Percentiles rank a stretch among this genome's conserved stretches.
These are phyloP conservation scores for Microcebus tavaratra DNA, from an alignment of 2,113 vertebrate species.

Conservation along the genomic window DNA sequence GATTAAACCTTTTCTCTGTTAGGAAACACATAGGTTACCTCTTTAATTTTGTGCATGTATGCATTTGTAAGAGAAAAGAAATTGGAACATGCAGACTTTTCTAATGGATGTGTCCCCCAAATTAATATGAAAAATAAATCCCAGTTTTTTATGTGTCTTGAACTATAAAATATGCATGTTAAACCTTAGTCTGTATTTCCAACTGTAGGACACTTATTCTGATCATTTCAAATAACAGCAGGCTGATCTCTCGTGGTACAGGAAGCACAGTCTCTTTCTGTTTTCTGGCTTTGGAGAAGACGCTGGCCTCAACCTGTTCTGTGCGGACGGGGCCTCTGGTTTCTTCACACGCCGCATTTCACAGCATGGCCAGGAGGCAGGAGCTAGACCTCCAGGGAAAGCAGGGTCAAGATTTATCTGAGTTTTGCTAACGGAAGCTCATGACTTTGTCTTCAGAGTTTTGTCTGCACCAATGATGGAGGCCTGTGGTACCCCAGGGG, in stretches of 20 bases:
- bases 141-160: not conserved
- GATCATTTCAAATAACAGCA: rapidly evolving
- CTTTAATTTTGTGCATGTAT: conserved; percentile 47
- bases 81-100: not conserved
- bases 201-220: rapidly evolving
- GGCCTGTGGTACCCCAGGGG: no score
- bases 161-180: not conserved
- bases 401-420: rapidly evolving
- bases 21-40: not conserved
- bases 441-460: not conserved
- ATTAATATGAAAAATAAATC: not conserved
- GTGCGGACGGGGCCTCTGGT: rapidly evolving
- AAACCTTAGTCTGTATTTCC: rapidly evolving
- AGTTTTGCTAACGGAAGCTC: not conserved
- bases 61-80: conserved; percentile 47
- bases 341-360: not conserved
- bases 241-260: rapidly evolving
- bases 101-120: not conserved
- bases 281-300: not conserved
- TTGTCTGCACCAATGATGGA: rapidly evolving
- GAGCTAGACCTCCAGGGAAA: rapidly evolving
- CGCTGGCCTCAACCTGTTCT: not conserved
- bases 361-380: not conserved
- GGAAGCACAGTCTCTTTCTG: not conserved
- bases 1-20: conserved; percentile 52